Percentiles rank a stretch among this genome's conserved stretches.
Conservation (phyloP, 2,797 vertebrate genomes). For the Tympanoctomys barrerae region DNA sequence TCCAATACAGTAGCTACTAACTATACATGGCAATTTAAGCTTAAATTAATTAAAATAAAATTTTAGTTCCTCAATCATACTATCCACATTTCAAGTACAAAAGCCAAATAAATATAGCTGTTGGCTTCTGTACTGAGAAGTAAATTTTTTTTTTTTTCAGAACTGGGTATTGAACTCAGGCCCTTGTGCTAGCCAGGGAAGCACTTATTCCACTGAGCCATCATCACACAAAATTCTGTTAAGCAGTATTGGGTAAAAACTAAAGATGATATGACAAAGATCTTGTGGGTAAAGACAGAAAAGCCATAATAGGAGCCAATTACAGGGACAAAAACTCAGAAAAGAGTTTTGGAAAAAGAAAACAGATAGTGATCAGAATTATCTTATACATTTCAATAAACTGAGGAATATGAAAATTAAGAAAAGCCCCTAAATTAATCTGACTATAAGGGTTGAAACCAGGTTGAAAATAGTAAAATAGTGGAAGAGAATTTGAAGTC, state of each 20-base stretch:
- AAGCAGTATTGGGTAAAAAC: background rate
- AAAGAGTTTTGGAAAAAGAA: conserved; percentile 7
- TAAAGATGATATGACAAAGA: background rate
- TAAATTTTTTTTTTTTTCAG: background rate
- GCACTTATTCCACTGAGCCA: background rate
- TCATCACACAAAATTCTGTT: background rate
- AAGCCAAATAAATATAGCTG: background rate
- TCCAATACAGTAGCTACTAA: background rate
- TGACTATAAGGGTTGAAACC: background rate
- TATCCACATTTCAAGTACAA: background rate
- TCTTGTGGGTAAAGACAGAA: conserved; percentile 8
- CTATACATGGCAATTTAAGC: background rate
- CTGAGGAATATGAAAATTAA: conserved; percentile 29
- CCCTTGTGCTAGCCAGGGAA: too few species aligned
- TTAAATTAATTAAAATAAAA: background rate
- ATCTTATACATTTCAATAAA: background rate
- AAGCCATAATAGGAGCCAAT: background rate
- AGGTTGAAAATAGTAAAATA: background rate
- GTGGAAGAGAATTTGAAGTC: background rate
- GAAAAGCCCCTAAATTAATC: background rate
- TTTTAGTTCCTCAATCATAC: background rate
- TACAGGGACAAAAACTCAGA: background rate
- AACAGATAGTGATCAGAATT: background rate
- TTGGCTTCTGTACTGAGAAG: background rate
- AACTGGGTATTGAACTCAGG: too few species aligned